These are phyloP conservation scores for Crioceris asparagi DNA, from an alignment of 2,888 invertebrate species.

Conservation along the genomic window DNA sequence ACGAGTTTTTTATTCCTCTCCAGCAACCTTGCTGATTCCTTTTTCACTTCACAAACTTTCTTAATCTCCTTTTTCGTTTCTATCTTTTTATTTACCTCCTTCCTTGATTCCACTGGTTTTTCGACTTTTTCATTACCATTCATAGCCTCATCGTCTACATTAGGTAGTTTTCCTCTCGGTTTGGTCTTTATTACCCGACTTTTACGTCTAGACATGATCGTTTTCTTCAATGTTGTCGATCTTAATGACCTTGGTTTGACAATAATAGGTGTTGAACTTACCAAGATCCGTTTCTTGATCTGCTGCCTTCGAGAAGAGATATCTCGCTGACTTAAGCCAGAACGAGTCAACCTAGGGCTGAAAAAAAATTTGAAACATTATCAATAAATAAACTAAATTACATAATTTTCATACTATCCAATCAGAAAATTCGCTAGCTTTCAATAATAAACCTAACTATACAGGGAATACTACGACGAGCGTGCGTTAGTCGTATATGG, in stretches of 20 bases:
- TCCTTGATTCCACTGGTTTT: conserved; percentile 11
- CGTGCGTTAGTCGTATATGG: no score
- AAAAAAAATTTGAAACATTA: conserved; percentile 4
- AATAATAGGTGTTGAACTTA: conserved; percentile 20
- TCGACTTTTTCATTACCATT: conserved; percentile 7
- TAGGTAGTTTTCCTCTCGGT: no score
- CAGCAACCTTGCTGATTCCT: not conserved
- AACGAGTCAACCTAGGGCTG: conserved; percentile 26
- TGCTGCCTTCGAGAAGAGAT: conserved; percentile 21
- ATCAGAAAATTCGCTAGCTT: no score
- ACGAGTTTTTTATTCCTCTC: conserved; percentile 6
- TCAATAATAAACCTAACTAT: no score
- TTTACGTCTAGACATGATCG: conserved; percentile 20
- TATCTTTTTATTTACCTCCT: conserved; percentile 11
- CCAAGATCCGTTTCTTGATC: conserved; percentile 24
- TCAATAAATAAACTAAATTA: no score
- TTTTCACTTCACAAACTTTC: conserved; percentile 1
- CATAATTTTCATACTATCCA: no score
- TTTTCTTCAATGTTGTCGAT: conserved; percentile 25
- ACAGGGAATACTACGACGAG: no score
- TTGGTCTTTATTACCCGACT: conserved; percentile 10
- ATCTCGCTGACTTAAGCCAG: conserved; percentile 21
- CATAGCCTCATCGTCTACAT: conserved; percentile 12
- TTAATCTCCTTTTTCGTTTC: conserved; percentile 11
- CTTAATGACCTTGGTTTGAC: conserved; percentile 25